Conservation (phyloP, 2,113 vertebrate genomes). For the Macrotus californicus region DNA sequence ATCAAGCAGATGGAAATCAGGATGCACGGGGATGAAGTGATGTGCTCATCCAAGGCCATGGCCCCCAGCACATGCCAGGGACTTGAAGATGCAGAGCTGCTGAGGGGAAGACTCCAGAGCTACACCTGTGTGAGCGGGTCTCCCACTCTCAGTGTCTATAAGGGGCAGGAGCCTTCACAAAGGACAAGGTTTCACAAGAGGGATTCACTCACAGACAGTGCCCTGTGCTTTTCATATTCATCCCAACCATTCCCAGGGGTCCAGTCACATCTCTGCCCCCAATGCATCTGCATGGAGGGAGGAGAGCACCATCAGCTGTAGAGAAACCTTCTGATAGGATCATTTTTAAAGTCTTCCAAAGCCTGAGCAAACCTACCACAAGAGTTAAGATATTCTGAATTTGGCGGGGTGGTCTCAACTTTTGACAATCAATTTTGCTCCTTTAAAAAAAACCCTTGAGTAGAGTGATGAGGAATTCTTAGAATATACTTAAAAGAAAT, state of each 20-base stretch:
- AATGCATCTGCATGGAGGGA: background rate
- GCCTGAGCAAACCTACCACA: rapidly evolving
- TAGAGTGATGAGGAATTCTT: background rate
- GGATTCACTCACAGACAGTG: background rate
- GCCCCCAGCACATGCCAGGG: background rate
- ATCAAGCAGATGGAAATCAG: background rate
- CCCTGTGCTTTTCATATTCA: background rate
- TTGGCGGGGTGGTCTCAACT: background rate
- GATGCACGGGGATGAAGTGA: background rate
- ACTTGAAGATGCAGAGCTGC: background rate
- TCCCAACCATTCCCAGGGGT: background rate
- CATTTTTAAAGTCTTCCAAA: background rate
- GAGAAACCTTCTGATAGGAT: background rate
- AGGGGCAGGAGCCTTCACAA: rapidly evolving
- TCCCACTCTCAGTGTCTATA: background rate
- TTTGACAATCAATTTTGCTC: background rate
- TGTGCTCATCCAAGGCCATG: background rate
- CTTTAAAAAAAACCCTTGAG: background rate
- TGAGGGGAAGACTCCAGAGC: too few relatives aligned
- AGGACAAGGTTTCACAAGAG: background rate
- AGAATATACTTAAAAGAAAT: background rate
- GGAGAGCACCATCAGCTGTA: background rate
- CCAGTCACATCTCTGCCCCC: background rate
- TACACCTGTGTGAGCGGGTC: rapidly evolving
- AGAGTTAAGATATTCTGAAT: too few relatives aligned